These are phyloP conservation scores for Tetranychus cinnabarinus DNA, from an alignment of 1,140 invertebrate genomes.

Conservation along the genomic window DNA sequence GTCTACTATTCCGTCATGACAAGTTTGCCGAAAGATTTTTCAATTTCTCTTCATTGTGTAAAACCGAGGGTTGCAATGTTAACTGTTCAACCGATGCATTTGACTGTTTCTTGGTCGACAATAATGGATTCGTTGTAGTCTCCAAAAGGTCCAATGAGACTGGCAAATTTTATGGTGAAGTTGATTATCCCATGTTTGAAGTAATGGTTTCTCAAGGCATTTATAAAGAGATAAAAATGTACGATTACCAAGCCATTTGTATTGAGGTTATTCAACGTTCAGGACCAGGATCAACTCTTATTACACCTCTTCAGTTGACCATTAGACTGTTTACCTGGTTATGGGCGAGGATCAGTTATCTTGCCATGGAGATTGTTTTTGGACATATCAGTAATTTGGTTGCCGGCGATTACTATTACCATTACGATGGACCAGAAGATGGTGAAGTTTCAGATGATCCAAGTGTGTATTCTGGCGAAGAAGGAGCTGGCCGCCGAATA, in stretches of 20 bases:
- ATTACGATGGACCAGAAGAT: not conserved
- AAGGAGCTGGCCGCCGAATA: not conserved
- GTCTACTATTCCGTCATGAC: slow-evolving; percentile 22
- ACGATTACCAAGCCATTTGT: slow-evolving; percentile 68
- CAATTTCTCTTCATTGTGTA: slow-evolving; percentile 14
- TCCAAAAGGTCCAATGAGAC: slow-evolving; percentile 2
- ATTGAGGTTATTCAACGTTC: slow-evolving; percentile 32
- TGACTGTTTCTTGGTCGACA: slow-evolving; percentile 74
- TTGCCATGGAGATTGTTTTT: not conserved
- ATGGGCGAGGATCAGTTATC: not conserved
- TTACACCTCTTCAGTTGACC: slow-evolving; percentile 14
- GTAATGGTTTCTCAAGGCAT: slow-evolving; percentile 67
- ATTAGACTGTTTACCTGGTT: slow-evolving; percentile 9
- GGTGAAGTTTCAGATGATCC: not conserved
- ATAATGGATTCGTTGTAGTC: slow-evolving; percentile 56
- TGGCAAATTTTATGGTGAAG: slow-evolving; percentile 55
- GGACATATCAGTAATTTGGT: not conserved
- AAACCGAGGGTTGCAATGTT: slow-evolving; percentile 9
- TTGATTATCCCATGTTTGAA: slow-evolving; percentile 84
- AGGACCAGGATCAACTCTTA: slow-evolving; percentile 19
- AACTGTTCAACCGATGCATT: slow-evolving; percentile 33
- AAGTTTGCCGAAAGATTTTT: slow-evolving; percentile 16
- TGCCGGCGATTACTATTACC: too few species aligned
- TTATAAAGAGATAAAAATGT: slow-evolving; percentile 56
- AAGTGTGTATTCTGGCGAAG: too few species aligned